A percentile compares a stretch with the other conserved stretches of the same genome.
phyloP scores from a whole-genome alignment of 2,113 vertebrate species.

The Maccullochella peelii region DNA sequence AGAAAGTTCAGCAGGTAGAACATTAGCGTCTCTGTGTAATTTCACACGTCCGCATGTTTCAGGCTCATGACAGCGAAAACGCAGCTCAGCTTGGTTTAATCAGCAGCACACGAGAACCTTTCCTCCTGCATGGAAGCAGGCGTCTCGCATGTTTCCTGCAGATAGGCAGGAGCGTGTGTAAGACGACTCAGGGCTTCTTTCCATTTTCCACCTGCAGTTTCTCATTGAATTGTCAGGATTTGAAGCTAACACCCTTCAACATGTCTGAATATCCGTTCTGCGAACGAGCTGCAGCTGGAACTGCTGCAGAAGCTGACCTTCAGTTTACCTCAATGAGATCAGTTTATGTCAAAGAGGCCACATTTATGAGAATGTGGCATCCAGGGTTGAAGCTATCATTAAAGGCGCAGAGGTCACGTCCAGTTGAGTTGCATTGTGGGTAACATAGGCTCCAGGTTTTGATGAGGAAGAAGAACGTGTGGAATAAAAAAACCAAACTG shows the following conservation, averaged over 20 bases:
- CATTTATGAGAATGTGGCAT: too few relatives aligned
- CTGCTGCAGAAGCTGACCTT: neutral
- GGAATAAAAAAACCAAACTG: too few relatives aligned
- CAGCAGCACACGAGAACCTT: neutral
- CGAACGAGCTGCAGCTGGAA: neutral
- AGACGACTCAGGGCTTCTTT: neutral
- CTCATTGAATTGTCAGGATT: neutral
- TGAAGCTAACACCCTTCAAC: neutral
- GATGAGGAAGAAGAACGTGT: too few relatives aligned
- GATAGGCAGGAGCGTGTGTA: neutral
- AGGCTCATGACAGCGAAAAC: neutral
- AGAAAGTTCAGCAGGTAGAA: slow-evolving; percentile 22
- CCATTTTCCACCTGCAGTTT: slow-evolving; percentile 12
- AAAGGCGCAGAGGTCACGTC: neutral
- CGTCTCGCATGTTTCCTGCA: slow-evolving; percentile 26
- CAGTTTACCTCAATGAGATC: neutral
- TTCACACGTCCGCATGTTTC: slow-evolving; percentile 19
- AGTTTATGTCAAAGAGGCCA: neutral
- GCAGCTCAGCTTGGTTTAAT: slow-evolving; percentile 44
- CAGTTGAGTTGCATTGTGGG: too few relatives aligned
- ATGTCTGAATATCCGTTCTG: neutral
- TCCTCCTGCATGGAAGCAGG: slow-evolving; percentile 9
- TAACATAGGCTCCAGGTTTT: too few relatives aligned
- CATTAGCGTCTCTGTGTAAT: slow-evolving; percentile 7
- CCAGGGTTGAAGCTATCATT: neutral